Evolutionary conservation across 2,113 vertebrate genomes (phyloP).

Genomic region (Plestiodon gilberti): DNA sequence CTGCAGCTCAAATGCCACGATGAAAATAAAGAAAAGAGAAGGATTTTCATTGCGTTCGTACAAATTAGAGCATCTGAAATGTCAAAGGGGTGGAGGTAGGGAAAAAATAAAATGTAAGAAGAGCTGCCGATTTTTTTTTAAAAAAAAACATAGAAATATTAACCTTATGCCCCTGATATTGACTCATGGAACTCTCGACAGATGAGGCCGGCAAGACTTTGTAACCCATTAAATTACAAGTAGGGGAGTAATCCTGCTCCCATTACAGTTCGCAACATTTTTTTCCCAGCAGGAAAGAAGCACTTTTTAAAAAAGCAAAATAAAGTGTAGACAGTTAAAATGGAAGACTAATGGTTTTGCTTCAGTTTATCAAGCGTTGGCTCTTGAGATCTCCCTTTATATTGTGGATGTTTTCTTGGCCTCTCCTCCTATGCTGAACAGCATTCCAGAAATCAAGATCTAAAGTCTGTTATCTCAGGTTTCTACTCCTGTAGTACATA

Average conservation of each 20-base stretch:
- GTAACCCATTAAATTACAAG: neutral
- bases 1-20: neutral
- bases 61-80: neutral
- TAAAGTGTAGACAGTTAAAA: neutral
- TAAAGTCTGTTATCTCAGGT: neutral
- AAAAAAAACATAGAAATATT: slow-evolving; percentile 25
- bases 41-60: neutral
- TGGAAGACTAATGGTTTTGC: neutral
- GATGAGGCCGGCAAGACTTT: neutral
- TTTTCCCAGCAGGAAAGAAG: neutral
- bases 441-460: neutral
- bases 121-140: neutral
- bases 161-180: slow-evolving; percentile 15
- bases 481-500: neutral
- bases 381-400: neutral
- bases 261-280: neutral
- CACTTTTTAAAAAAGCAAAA: neutral
- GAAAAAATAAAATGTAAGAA: neutral
- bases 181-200: neutral
- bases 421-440: neutral
- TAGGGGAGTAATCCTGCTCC: neutral
- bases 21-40: neutral
- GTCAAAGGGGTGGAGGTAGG: slow-evolving; percentile 3
- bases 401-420: neutral
- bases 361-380: neutral